Evolutionary conservation across 2,797 vertebrate species (phyloP).

Genomic region (Cercopithecus mitis): DNA sequence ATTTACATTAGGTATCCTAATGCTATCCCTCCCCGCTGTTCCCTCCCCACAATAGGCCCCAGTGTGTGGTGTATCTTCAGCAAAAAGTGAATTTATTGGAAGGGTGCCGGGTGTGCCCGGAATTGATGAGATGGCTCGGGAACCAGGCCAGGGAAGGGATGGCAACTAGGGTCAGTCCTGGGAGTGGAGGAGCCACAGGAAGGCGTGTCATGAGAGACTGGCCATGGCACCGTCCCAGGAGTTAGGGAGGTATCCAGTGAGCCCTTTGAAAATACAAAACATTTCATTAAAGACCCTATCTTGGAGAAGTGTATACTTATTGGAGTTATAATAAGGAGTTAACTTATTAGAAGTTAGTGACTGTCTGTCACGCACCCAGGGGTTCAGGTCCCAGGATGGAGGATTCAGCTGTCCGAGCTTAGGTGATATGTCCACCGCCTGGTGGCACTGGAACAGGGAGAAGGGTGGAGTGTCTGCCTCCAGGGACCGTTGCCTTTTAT

Average conservation of each 20-base stretch:
- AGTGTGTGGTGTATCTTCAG: background rate
- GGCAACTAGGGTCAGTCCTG: background rate
- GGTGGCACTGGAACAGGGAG: too few relatives aligned
- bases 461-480: background rate
- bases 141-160: background rate
- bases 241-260: background rate
- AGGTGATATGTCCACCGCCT: rapidly evolving
- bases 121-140: background rate
- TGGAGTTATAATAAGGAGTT: background rate
- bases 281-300: background rate
- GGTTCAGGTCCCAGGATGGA: background rate
- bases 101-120: background rate
- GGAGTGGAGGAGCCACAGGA: background rate
- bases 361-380: background rate
- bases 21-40: rapidly evolving
- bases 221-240: background rate
- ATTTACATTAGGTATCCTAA: too few relatives aligned
- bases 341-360: too few relatives aligned
- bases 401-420: background rate
- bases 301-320: background rate
- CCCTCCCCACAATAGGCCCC: too few relatives aligned
- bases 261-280: background rate
- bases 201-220: background rate
- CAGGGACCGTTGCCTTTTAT: background rate
- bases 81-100: background rate